Base-by-base conservation (phyloP, 1,140 invertebrate species). In the Camponotus floridanus region DNA sequence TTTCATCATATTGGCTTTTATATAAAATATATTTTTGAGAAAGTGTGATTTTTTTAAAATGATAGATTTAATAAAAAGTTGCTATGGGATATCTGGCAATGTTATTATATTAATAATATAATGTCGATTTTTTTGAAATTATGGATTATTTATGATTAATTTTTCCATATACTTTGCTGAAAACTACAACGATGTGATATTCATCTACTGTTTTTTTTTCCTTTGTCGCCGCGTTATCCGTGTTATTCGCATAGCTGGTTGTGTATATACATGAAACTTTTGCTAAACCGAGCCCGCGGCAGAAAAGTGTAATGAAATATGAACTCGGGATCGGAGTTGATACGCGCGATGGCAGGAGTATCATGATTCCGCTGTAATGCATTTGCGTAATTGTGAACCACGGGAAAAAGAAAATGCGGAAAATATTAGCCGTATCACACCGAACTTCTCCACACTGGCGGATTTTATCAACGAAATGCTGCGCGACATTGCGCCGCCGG, bases 371-470 rank as follows among this genome's bases (percentile, higher is more conserved):
- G 57, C 68, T 84, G 78, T 80, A 80, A 80, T 80, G 51, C 78
- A 80, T 80, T 80, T 80, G 78, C 78, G 64, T 80, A 80, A 80
- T 80, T 80, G 78, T 80, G 78, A 80, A 65, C 65, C 78, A 42
- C 48, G 65, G 48, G 78, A 33, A 80, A 80, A 80, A 80, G 78
- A 80, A 80, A 80, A 80, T 70, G 45, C 64, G 51, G 64, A 70
- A 70, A 80, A 80, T 70, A 80, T 70, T 70, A 70, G 78, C 45
- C 64, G 15, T 31, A 42, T 80, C 78, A 70, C 48, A n/a, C 65
- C 51, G 51, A 70, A 80, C 36, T 80, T 70, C 48, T 51, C 55
- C 45, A 33, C 42, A 7, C 48, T 42, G 67, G 45, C 48, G 51
- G 36, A 70, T 80, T 80, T 80, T 80, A 80, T 89, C 68, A 61